These are phyloP conservation scores for Darevskia nairensis DNA, from an alignment of 2,797 vertebrate genomes.

Conservation along the genomic window DNA sequence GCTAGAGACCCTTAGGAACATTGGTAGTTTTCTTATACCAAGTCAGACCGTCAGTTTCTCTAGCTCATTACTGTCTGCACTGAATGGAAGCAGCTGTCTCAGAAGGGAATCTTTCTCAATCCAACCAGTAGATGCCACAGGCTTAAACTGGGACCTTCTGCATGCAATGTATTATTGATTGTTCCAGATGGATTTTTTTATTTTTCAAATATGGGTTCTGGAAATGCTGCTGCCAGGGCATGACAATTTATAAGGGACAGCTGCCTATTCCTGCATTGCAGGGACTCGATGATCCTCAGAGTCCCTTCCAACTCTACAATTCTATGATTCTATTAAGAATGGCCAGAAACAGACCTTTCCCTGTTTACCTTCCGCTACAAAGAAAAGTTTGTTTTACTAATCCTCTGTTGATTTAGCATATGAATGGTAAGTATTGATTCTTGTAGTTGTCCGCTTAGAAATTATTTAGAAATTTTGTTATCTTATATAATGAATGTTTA, in stretches of 20 bases:
- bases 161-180: too few relatives aligned
- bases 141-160: background rate
- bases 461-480: too few relatives aligned
- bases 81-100: background rate
- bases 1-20: background rate
- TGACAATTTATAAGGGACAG: too few relatives aligned
- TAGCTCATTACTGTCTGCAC: background rate
- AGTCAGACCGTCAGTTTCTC: too few relatives aligned
- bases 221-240: too few relatives aligned
- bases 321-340: background rate
- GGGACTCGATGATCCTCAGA: too few relatives aligned
- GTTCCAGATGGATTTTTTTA: too few relatives aligned
- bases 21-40: background rate
- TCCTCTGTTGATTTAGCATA: background rate
- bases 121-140: background rate
- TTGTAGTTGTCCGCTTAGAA: too few relatives aligned
- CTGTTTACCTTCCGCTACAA: background rate
- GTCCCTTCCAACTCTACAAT: too few relatives aligned
- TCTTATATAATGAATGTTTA: too few relatives aligned
- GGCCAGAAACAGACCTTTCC: background rate
- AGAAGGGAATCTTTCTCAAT: background rate
- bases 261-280: accelerated
- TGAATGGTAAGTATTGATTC: too few relatives aligned
- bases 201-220: too few relatives aligned
- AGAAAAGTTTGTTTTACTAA: background rate